phyloP scores from a whole-genome alignment of 2,888 invertebrate genomes.

The Tinea semifulvella region DNA sequence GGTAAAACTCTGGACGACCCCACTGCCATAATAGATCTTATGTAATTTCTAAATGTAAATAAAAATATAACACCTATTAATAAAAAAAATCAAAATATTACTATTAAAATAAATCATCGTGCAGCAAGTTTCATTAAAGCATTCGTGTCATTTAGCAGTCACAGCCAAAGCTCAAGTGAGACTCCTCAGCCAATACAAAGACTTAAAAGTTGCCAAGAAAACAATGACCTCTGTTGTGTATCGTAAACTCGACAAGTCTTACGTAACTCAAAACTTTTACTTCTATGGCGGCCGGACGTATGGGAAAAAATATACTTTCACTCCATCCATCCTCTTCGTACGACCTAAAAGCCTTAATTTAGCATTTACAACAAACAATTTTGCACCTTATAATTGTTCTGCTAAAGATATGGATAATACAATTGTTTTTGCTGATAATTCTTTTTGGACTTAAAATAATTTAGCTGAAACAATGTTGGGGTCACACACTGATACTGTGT shows the following conservation, averaged over 20 bases:
- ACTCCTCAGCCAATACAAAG: neutral
- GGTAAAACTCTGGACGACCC: too few relatives aligned
- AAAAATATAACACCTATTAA: too few relatives aligned
- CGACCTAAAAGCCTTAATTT: slow-evolving; percentile 8
- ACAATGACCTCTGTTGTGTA: slow-evolving; percentile 18
- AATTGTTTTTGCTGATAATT: neutral
- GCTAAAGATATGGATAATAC: neutral
- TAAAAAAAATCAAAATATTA: neutral
- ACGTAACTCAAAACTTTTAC: slow-evolving; percentile 60
- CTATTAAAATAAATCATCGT: neutral
- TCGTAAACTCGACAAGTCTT: slow-evolving; percentile 39
- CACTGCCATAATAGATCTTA: too few relatives aligned
- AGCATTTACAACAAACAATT: neutral
- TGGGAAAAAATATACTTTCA: slow-evolving; percentile 55
- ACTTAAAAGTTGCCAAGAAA: neutral
- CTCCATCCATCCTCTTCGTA: slow-evolving; percentile 31
- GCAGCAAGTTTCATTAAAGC: neutral
- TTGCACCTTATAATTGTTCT: slow-evolving; percentile 5
- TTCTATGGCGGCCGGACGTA: slow-evolving; percentile 43
- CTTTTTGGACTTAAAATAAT: slow-evolving; percentile 1
- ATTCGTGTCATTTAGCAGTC: neutral
- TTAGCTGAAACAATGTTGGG: slow-evolving; percentile 6
- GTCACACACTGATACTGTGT: neutral
- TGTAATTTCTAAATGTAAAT: too few relatives aligned
- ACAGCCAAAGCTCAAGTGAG: neutral